A percentile compares a stretch with the other conserved stretches of the same genome.
phyloP scores from a whole-genome alignment of 2,113 vertebrate species.

The Austrofundulus limnaeus region DNA sequence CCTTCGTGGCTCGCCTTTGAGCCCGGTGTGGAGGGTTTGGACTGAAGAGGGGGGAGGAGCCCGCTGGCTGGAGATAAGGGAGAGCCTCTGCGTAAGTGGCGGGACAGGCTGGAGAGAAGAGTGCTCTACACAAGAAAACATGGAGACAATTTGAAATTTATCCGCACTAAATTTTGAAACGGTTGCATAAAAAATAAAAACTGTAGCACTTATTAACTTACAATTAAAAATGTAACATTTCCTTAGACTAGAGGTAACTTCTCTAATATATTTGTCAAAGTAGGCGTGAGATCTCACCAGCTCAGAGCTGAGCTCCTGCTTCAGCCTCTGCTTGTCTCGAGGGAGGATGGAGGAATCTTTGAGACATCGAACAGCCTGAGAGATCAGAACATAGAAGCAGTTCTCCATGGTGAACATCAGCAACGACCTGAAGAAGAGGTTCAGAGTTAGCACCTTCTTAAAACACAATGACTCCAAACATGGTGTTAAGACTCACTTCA shows the following conservation, averaged over 20 bases:
- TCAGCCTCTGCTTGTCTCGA: slow-evolving; percentile 95
- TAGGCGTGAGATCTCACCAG: slow-evolving; percentile 79
- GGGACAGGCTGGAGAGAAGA: slow-evolving; percentile 88
- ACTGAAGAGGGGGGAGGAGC: slow-evolving; percentile 85
- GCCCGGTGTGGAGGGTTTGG: slow-evolving; percentile 78
- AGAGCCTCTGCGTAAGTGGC: slow-evolving; percentile 90
- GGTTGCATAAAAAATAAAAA: background rate
- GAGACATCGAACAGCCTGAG: slow-evolving; percentile 91
- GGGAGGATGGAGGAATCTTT: slow-evolving; percentile 86
- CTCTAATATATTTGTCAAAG: too few relatives aligned
- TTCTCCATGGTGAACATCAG: slow-evolving; percentile 98
- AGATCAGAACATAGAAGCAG: slow-evolving; percentile 97
- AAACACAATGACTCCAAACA: too few relatives aligned
- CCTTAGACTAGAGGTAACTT: too few relatives aligned
- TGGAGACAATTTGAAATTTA: background rate
- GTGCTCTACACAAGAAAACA: slow-evolving; percentile 84
- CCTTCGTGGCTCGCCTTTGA: slow-evolving; percentile 87
- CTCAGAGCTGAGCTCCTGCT: slow-evolving; percentile 97
- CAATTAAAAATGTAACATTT: too few relatives aligned
- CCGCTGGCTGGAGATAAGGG: slow-evolving; percentile 87
- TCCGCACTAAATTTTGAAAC: background rate
- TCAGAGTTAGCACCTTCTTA: background rate
- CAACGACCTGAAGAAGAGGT: slow-evolving; percentile 81
- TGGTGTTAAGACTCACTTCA: slow-evolving; percentile 83
- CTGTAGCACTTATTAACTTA: background rate